Evolutionary conservation across 2,113 vertebrate genomes (phyloP), one percentile per base, ranked within the genome.

Genomic region (Elaphurus davidianus): DNA sequence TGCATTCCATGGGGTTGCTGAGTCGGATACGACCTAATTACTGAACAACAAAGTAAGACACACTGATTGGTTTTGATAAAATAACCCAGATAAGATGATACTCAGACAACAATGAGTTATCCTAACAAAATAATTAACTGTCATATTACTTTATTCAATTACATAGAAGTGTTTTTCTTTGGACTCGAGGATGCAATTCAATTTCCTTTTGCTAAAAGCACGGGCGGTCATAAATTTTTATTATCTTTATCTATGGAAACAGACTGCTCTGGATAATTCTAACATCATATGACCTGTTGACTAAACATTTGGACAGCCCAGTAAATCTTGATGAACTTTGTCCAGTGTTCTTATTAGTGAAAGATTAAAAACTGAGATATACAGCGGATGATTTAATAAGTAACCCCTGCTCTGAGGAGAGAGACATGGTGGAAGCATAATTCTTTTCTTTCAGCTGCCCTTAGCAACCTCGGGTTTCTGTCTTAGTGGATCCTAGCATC

Each of bases 311-410:
- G 74, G 87, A 92, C 30, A 87, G 10, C 23, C 52, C 91, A 98
- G 96, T 98, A 97, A 98, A 97, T 95, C 88, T 62, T 59, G 86
- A 90, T 92, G 97, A 92, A 98, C 97, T 98, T 98, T 98, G 98
- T 84, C 83, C 95, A 60, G 59, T 71, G 40, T 57, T 87, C 96
- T 95, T 96, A 96, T 86, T 96, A 96, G 92, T 86, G 52, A 97
- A 93, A 97, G 90, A 98, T 98, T 96, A 98, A 98, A 98, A 91
- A 79, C 60, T 33, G 30, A 94, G 50, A 97, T 83, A 74, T 55
- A 92, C 90, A 97, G 85, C 36, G 71, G 95, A 97, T 79, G 93
- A 95, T 52, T 95, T 96, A 94, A 92, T 92, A 85, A 96, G 96
- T 97, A 97, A 94, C 43, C 67, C 14, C 54, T 60, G 43, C 30